Evolutionary conservation across 2,113 vertebrate genomes (phyloP).

Genomic region (Neomonachus schauinslandi): DNA sequence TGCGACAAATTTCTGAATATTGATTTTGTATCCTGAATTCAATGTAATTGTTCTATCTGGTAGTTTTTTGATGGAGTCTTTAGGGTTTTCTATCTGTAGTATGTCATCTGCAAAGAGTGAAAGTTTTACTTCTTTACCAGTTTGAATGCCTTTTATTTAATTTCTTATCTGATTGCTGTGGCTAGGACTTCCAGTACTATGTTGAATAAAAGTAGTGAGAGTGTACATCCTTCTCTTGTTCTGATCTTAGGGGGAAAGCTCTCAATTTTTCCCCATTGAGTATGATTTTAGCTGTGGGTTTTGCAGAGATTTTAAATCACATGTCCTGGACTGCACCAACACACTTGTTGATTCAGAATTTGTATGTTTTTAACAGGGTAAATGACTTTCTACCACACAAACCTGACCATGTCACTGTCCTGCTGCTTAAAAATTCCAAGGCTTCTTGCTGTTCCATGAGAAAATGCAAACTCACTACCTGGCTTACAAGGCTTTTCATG

Average conservation of each 20-base stretch:
- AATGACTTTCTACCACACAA: not conserved
- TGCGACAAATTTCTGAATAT: not conserved
- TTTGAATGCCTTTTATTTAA: not conserved
- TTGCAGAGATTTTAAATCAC: not conserved
- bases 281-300: not conserved
- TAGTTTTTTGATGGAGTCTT: not conserved
- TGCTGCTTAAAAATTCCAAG: conserved; percentile 13
- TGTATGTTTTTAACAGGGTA: not conserved
- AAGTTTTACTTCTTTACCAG: not conserved
- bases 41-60: not conserved
- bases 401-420: not conserved
- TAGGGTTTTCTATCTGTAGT: not conserved
- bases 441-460: not conserved
- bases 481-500: not conserved
- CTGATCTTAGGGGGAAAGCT: not conserved
- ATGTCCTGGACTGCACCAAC: not conserved
- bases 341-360: not conserved
- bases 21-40: not conserved
- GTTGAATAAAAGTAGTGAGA: not conserved
- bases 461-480: not conserved
- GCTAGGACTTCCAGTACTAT: not conserved
- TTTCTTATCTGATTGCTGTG: not conserved
- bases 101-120: not conserved
- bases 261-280: not conserved
- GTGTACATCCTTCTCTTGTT: not conserved